These are phyloP conservation scores for Clarias batrachus DNA, from an alignment of 2,113 vertebrate genomes.

Conservation along the genomic window DNA sequence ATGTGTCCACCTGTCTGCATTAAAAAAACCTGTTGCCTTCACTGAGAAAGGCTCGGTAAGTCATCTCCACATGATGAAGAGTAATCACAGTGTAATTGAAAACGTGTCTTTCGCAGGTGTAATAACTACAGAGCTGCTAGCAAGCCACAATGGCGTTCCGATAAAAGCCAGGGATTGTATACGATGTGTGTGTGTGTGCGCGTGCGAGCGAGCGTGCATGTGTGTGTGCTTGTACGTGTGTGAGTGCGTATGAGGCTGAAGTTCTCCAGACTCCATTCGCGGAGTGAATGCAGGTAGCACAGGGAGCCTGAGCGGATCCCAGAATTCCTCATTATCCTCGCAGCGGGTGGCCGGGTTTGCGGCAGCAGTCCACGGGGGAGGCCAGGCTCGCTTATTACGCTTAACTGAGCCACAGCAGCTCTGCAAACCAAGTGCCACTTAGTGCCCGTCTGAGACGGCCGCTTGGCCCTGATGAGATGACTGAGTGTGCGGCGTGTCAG, in stretches of 20 bases:
- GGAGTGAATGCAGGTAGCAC: constrained; percentile 76
- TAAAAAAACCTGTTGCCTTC: constrained; percentile 3
- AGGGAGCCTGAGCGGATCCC: constrained; percentile 78
- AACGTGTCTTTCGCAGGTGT: constrained; percentile 63
- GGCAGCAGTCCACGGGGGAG: constrained; percentile 68
- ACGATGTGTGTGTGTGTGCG: constrained; percentile 60
- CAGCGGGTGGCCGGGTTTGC: constrained; percentile 71
- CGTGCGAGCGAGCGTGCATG: constrained; percentile 59
- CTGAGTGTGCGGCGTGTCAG: constrained; percentile 67
- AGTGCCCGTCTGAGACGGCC: constrained; percentile 70
- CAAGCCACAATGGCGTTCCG: constrained; percentile 65
- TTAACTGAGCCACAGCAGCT: constrained; percentile 76
- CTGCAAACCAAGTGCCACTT: constrained; percentile 79
- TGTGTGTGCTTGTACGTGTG: constrained; percentile 45
- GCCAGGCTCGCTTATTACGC: constrained; percentile 77
- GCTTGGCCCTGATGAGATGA: constrained; percentile 69
- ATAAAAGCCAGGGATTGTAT: constrained; percentile 73
- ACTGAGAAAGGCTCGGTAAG: constrained; percentile 22
- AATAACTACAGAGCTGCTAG: constrained; percentile 61
- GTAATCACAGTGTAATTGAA: constrained; percentile 64
- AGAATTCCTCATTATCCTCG: constrained; percentile 79
- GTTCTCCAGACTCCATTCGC: constrained; percentile 75
- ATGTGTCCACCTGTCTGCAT: not conserved
- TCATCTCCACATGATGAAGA: constrained; percentile 48
- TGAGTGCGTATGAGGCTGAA: constrained; percentile 68